These are phyloP conservation scores for Catharus ustulatus DNA, from an alignment of 2,797 vertebrate genomes.

Conservation along the genomic window DNA sequence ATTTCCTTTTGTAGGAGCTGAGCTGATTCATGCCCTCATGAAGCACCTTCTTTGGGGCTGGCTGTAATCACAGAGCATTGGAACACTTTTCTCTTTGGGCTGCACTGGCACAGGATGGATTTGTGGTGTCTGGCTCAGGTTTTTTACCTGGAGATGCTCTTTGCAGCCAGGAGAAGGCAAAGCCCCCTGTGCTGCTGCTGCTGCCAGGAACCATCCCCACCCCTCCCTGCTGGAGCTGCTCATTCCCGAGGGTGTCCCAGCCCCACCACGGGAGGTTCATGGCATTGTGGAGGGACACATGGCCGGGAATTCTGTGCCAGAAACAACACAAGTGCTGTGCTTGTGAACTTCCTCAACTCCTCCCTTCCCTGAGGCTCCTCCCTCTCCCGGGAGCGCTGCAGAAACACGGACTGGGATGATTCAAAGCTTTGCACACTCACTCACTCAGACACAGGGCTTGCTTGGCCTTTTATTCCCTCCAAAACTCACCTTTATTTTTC, in stretches of 20 bases:
- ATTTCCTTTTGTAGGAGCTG: constrained; percentile 34
- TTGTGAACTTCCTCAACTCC: neutral
- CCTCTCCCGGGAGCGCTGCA: neutral
- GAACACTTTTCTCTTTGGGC: constrained; percentile 16
- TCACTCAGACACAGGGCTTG: neutral
- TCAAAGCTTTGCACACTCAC: neutral
- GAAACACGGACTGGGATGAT: neutral
- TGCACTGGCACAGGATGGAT: neutral
- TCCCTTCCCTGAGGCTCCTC: neutral
- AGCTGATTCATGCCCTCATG: constrained; percentile 12
- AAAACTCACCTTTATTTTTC: neutral
- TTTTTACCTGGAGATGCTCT: neutral
- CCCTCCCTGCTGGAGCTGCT: neutral
- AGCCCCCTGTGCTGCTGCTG: neutral
- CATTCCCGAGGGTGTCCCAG: neutral
- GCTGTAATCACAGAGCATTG: constrained; percentile 21
- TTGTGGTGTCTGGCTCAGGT: neutral
- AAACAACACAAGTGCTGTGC: constrained; percentile 23
- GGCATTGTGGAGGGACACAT: neutral
- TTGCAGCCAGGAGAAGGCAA: neutral
- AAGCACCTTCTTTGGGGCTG: constrained; percentile 14
- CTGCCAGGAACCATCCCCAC: neutral
- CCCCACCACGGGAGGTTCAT: neutral
- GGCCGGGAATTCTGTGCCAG: neutral
- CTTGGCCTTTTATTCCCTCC: neutral